Percentiles rank a stretch among this genome's conserved stretches.
Evolutionary conservation across 2,113 vertebrate species (phyloP).

Genomic region (Pomatorhinus ruficollis): DNA sequence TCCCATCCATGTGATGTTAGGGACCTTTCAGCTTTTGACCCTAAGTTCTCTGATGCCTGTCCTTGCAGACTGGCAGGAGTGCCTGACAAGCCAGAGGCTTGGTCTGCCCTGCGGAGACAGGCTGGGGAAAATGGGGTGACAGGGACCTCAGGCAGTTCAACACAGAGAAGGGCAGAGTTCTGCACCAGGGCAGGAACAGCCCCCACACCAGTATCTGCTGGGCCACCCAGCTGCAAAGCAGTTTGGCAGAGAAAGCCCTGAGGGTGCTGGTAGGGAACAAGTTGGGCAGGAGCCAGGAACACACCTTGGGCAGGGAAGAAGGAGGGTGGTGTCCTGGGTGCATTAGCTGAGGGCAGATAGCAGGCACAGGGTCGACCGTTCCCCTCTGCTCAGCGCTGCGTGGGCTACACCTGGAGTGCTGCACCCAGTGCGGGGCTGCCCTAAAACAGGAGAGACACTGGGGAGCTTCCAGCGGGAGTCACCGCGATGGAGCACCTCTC

Average conservation of each 20-base stretch:
- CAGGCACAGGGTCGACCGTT: neutral
- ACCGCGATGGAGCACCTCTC: neutral
- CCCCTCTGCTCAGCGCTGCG: neutral
- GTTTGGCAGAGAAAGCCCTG: neutral
- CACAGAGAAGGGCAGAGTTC: neutral
- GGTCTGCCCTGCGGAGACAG: neutral
- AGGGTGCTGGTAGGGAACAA: neutral
- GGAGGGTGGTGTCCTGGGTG: fast-evolving
- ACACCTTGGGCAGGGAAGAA: neutral
- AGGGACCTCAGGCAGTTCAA: fast-evolving
- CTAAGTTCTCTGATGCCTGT: neutral
- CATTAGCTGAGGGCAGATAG: neutral
- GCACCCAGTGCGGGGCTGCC: neutral
- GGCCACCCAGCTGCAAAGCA: neutral
- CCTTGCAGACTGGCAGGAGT: neutral
- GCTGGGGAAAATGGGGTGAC: neutral
- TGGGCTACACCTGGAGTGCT: neutral
- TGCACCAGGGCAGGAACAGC: neutral
- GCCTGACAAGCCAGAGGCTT: neutral
- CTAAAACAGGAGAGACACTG: neutral
- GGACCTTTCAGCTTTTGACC: neutral
- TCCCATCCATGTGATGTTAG: neutral
- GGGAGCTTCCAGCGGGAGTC: neutral
- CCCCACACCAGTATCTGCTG: fast-evolving
- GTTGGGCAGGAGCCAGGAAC: neutral